A percentile compares a stretch with the other conserved stretches of the same genome.
Conservation (phyloP, 2,113 vertebrate genomes). For the Periophthalmus modestus region DNA sequence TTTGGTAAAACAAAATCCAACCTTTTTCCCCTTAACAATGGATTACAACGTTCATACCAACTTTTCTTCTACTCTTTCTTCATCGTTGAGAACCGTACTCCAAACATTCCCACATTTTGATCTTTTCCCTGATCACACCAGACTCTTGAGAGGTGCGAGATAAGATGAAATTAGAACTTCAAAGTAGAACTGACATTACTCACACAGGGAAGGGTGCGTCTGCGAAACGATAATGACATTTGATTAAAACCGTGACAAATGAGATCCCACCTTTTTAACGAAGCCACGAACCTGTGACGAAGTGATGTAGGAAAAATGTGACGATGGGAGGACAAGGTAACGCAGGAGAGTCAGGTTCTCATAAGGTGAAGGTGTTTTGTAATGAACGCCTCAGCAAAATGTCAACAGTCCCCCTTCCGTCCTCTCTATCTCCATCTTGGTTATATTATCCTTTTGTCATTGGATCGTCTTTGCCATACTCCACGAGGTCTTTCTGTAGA, state of each 20-base stretch:
- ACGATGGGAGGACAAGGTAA: constrained; percentile 1
- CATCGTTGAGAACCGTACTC: neutral
- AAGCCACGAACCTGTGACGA: constrained; percentile 54
- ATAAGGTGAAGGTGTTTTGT: constrained; percentile 1
- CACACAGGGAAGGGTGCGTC: constrained; percentile 11
- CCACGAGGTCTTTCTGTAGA: constrained; percentile 24
- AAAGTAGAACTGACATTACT: constrained; percentile 50
- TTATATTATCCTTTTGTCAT: constrained; percentile 13
- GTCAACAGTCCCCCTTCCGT: constrained; percentile 22
- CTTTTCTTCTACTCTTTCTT: neutral
- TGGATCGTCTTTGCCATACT: constrained; percentile 40
- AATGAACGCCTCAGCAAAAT: constrained; percentile 29
- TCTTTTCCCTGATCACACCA: constrained; percentile 1
- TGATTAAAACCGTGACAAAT: constrained; percentile 67
- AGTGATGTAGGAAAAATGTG: constrained; percentile 29
- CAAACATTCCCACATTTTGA: neutral
- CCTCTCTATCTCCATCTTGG: constrained; percentile 17
- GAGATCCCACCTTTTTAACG: constrained; percentile 46
- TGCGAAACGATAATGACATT: constrained; percentile 67
- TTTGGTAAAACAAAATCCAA: no score
- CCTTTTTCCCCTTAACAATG: no score
- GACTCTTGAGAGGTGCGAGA: constrained; percentile 30
- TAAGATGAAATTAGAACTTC: constrained; percentile 28
- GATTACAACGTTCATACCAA: no score
- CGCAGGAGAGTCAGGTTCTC: neutral